Percentiles rank a stretch among this genome's conserved stretches.
Evolutionary conservation across 2,888 invertebrate genomes (phyloP).

Genomic region (Arrhopalites spinosus): DNA sequence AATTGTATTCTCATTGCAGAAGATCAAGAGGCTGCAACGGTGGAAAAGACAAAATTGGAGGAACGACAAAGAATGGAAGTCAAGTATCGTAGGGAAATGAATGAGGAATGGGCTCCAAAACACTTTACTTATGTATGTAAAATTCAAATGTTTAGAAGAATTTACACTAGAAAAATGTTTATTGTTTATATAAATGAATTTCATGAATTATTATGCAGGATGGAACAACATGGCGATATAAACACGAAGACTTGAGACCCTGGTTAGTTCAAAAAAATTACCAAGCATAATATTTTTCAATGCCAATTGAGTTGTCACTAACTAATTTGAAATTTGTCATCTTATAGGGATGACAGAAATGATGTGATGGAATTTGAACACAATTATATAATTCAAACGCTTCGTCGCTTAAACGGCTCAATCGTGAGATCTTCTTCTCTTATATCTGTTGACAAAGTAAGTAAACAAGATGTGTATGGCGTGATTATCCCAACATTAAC

Average conservation of each 20-base stretch:
- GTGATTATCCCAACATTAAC: slow-evolving; percentile 23
- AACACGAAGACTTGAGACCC: slow-evolving; percentile 78
- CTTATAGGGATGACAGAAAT: slow-evolving; percentile 69
- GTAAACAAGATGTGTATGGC: slow-evolving; percentile 18
- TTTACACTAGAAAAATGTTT: not conserved
- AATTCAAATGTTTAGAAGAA: not conserved
- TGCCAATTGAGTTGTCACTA: too few species aligned
- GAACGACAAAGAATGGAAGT: slow-evolving; percentile 80
- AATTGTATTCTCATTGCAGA: slow-evolving; percentile 62
- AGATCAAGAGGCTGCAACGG: slow-evolving; percentile 87
- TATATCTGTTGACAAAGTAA: slow-evolving; percentile 66
- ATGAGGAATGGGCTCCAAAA: slow-evolving; percentile 73
- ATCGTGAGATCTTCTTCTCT: slow-evolving; percentile 74
- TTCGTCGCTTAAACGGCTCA: slow-evolving; percentile 75
- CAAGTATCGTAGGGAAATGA: slow-evolving; percentile 69
- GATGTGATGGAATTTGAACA: slow-evolving; percentile 86
- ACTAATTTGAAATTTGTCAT: too few species aligned
- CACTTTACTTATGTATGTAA: slow-evolving; percentile 69
- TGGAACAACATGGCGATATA: slow-evolving; percentile 69
- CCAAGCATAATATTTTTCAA: too few species aligned
- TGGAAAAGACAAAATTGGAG: slow-evolving; percentile 87
- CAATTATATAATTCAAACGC: slow-evolving; percentile 77
- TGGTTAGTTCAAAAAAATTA: too few species aligned
- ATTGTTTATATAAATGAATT: not conserved
- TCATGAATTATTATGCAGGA: slow-evolving; percentile 40